phyloP scores from a whole-genome alignment of 2,113 vertebrate species.

The Toxotes chatareus region DNA sequence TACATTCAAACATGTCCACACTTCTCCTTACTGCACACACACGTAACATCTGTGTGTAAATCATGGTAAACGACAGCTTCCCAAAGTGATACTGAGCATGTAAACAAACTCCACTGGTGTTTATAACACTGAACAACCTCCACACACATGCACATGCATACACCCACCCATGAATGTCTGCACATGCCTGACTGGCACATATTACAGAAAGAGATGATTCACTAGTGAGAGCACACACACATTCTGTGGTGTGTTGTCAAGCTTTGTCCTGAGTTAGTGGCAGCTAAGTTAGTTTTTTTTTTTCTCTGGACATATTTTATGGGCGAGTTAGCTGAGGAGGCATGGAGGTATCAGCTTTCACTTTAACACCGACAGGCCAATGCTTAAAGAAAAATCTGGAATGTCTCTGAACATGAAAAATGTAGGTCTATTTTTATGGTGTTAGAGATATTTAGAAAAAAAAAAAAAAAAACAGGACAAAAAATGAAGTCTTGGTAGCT shows the following conservation, averaged over 20 bases:
- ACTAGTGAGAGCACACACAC: background rate
- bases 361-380: slow-evolving; percentile 15
- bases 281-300: background rate
- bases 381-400: slow-evolving; percentile 5
- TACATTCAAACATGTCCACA: slow-evolving; percentile 10
- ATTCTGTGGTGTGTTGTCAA: slow-evolving; percentile 1
- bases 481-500: background rate
- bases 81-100: slow-evolving; percentile 50
- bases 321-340: slow-evolving; percentile 3
- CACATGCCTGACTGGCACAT: slow-evolving; percentile 42
- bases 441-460: background rate
- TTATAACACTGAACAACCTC: slow-evolving; percentile 44
- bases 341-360: slow-evolving; percentile 43
- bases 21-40: slow-evolving; percentile 14
- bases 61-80: slow-evolving; percentile 50
- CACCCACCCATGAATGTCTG: slow-evolving; percentile 23
- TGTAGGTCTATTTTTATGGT: slow-evolving; percentile 1
- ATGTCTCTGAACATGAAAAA: background rate
- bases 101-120: slow-evolving; percentile 66
- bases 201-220: slow-evolving; percentile 36
- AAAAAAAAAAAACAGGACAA: background rate
- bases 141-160: slow-evolving; percentile 2
- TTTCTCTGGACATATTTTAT: slow-evolving; percentile 19
- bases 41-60: slow-evolving; percentile 48
- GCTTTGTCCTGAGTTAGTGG: slow-evolving; percentile 24